Evolutionary conservation across 2,888 invertebrate genomes (phyloP), one percentile per base, ranked within the genome.

Genomic region (Trachelus troglodyta): DNA sequence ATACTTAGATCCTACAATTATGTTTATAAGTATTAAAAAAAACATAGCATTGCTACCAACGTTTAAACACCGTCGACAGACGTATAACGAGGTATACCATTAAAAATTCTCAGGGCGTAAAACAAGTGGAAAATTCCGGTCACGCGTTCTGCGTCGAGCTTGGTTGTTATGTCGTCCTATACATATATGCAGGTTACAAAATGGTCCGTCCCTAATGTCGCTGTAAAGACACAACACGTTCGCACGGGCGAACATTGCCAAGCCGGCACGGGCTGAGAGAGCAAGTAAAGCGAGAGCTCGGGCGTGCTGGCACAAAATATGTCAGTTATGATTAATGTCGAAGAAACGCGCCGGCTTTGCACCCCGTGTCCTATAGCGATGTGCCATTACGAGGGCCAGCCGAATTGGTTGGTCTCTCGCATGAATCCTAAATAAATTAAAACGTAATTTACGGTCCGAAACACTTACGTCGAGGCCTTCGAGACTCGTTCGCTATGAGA

Each of bases 81-180:
- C 23, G 23, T 56, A 23, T 56, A 56, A 56, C 71, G 15, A 31
- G 31, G 31, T 15, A 9, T 34, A 15, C 9, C 71, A 75, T 78
- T 78, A 78, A 78, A 78, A 78, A 78, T 78, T 78, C 78, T 40
- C 68, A 35, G 73, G 56, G 75, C 78, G 78, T 78, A 75, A 78
- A 78, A 78, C 78, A 75, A 76, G 78, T 75, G 73, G 78, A 68
- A 75, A 78, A 78, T 78, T 78, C 78, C 71, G 75, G 78, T 78
- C 78, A 78, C 78, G 78, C 78, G 71, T 78, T 75, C 75, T 69
- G 78, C 75, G 75, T 78, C 76, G 73, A 75, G 71, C 31, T 71
- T 71, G 33, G 31, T 75, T 56, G 23, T 56, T 40, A 23, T 9
- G 40, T 9, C 40, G 40, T 56, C 40, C 40, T 56, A 56, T 56